These are phyloP conservation scores for Megamerina dolium DNA, from an alignment of 2,888 invertebrate species.

Conservation along the genomic window DNA sequence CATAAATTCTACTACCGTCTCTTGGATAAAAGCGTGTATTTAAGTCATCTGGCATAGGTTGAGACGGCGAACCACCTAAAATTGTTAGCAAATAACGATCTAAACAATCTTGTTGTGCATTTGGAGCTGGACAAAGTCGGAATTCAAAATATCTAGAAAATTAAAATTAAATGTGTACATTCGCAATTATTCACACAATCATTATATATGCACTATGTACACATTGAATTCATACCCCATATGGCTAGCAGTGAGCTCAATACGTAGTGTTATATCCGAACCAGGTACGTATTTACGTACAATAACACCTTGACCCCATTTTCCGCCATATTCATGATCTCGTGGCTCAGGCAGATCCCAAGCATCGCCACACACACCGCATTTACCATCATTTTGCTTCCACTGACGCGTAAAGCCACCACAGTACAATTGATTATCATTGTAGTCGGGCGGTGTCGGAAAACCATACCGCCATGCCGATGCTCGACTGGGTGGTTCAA, in stretches of 20 bases:
- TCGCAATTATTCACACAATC: too few species aligned
- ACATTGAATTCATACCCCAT: slow-evolving; percentile 54
- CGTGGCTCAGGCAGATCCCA: slow-evolving; percentile 69
- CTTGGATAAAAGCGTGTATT: slow-evolving; percentile 65
- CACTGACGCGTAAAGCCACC: slow-evolving; percentile 82
- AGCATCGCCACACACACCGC: slow-evolving; percentile 81
- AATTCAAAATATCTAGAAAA: slow-evolving; percentile 67
- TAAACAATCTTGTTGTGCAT: slow-evolving; percentile 69
- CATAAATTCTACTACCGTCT: slow-evolving; percentile 73
- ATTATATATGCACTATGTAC: not conserved
- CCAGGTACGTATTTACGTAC: slow-evolving; percentile 71
- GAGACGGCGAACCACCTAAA: slow-evolving; percentile 44
- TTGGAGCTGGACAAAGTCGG: slow-evolving; percentile 68
- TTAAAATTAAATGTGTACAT: not conserved
- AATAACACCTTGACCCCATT: slow-evolving; percentile 74
- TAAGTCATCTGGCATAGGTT: slow-evolving; percentile 50
- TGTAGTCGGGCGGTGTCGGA: slow-evolving; percentile 80
- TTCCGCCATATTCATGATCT: slow-evolving; percentile 76
- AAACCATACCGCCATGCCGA: slow-evolving; percentile 88
- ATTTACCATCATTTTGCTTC: slow-evolving; percentile 74
- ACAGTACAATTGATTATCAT: slow-evolving; percentile 83
- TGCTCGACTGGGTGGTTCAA: slow-evolving; percentile 81
- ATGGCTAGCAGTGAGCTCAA: slow-evolving; percentile 85
- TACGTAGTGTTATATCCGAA: slow-evolving; percentile 62
- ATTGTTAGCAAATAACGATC: slow-evolving; percentile 64